Conservation (phyloP, 2,797 vertebrate genomes). For the Urosaurus nigricauda region DNA sequence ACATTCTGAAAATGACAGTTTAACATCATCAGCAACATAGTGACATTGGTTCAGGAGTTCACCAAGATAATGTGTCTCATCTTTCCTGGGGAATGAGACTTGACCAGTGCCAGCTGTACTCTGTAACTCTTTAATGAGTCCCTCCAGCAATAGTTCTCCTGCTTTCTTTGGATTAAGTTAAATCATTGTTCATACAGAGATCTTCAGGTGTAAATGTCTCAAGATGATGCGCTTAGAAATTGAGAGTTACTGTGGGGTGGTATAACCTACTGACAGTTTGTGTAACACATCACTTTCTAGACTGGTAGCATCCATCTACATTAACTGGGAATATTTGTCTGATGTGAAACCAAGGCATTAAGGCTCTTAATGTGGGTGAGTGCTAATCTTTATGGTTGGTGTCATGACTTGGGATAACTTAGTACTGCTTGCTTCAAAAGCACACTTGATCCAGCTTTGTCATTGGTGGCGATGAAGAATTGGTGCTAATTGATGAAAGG, state of each 20-base stretch:
- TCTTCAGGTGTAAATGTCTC: neutral
- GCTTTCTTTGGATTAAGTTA: neutral
- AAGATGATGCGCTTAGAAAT: neutral
- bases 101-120: neutral
- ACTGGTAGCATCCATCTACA: no score
- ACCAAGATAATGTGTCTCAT: neutral
- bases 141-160: neutral
- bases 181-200: neutral
- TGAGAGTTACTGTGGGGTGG: neutral
- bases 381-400: neutral
- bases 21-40: neutral
- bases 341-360: neutral
- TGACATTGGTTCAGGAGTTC: neutral
- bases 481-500: neutral
- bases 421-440: neutral
- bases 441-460: neutral
- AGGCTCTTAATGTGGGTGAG: neutral
- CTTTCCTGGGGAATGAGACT: neutral
- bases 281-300: neutral
- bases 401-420: neutral
- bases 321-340: neutral
- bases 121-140: neutral
- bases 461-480: neutral
- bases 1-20: neutral
- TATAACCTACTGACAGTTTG: neutral